phyloP scores from a whole-genome alignment of 2,888 invertebrate species.

The Leptinotarsa peninsularis region DNA sequence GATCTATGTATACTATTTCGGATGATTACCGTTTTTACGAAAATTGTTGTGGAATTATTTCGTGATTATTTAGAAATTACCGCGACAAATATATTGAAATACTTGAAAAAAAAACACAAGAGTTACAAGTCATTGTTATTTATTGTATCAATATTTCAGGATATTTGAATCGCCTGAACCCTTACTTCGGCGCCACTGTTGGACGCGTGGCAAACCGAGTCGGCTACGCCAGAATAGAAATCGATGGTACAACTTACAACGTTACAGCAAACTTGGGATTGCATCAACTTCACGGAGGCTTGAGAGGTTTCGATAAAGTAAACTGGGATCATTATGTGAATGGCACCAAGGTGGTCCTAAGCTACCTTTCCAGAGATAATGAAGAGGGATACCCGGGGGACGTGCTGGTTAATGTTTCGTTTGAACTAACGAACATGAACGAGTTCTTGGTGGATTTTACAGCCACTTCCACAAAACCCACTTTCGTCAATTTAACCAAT shows the following conservation, averaged over 20 bases:
- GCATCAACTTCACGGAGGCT: slow-evolving; percentile 86
- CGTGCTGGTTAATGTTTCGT: slow-evolving; percentile 77
- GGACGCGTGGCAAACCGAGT: slow-evolving; percentile 90
- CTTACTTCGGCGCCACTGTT: slow-evolving; percentile 89
- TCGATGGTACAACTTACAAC: slow-evolving; percentile 77
- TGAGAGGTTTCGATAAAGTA: slow-evolving; percentile 84
- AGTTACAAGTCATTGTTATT: not conserved
- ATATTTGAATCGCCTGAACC: slow-evolving; percentile 76
- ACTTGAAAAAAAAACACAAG: no score
- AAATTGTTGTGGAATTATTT: no score
- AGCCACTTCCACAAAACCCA: slow-evolving; percentile 82
- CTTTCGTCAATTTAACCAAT: slow-evolving; percentile 88
- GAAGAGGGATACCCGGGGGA: slow-evolving; percentile 93
- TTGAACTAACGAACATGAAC: slow-evolving; percentile 79
- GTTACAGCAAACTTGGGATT: slow-evolving; percentile 79
- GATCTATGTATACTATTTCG: no score
- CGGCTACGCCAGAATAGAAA: slow-evolving; percentile 75
- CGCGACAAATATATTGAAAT: no score
- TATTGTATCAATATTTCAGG: slow-evolving; percentile 66
- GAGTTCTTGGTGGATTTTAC: slow-evolving; percentile 80
- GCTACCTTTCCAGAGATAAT: slow-evolving; percentile 80
- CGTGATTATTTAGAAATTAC: no score
- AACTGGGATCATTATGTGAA: slow-evolving; percentile 75
- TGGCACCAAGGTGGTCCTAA: slow-evolving; percentile 76
- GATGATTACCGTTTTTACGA: no score